phyloP scores from a whole-genome alignment of 2,888 invertebrate species.

The Drosophila sordidula region DNA sequence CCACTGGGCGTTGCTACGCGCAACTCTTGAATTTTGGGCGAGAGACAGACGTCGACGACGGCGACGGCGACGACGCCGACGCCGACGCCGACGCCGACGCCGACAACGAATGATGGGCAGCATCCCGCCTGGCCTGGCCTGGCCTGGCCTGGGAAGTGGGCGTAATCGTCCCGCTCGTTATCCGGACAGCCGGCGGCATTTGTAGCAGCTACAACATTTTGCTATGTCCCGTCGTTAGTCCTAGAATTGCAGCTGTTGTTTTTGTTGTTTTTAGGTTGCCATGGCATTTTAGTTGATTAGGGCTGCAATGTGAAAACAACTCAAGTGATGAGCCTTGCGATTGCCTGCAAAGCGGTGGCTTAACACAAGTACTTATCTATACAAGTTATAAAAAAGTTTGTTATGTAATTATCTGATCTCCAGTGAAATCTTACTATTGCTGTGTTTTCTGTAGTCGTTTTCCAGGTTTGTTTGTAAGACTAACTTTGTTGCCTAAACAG shows the following conservation, averaged over 20 bases:
- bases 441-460: too few relatives aligned
- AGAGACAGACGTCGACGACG: slow-evolving; percentile 23
- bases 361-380: neutral
- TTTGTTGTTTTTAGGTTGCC: slow-evolving; percentile 51
- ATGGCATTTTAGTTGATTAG: slow-evolving; percentile 77
- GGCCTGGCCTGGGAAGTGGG: slow-evolving; percentile 39
- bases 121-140: slow-evolving; percentile 5
- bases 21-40: slow-evolving; percentile 47
- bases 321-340: slow-evolving; percentile 16
- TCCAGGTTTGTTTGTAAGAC: neutral
- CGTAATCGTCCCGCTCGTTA: slow-evolving; percentile 74
- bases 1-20: slow-evolving; percentile 39
- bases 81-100: slow-evolving; percentile 14
- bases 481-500: neutral
- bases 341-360: slow-evolving; percentile 18
- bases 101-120: slow-evolving; percentile 41
- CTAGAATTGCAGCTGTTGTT: slow-evolving; percentile 25
- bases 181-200: slow-evolving; percentile 55
- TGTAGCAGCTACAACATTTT: slow-evolving; percentile 27
- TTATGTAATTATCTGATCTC: neutral
- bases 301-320: slow-evolving; percentile 14
- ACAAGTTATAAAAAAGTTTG: neutral
- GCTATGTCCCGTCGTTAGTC: slow-evolving; percentile 36
- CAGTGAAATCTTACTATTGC: neutral
- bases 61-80: slow-evolving; percentile 28